Base-by-base conservation (phyloP, 2,113 vertebrate species). In the Heliornis fulica region DNA sequence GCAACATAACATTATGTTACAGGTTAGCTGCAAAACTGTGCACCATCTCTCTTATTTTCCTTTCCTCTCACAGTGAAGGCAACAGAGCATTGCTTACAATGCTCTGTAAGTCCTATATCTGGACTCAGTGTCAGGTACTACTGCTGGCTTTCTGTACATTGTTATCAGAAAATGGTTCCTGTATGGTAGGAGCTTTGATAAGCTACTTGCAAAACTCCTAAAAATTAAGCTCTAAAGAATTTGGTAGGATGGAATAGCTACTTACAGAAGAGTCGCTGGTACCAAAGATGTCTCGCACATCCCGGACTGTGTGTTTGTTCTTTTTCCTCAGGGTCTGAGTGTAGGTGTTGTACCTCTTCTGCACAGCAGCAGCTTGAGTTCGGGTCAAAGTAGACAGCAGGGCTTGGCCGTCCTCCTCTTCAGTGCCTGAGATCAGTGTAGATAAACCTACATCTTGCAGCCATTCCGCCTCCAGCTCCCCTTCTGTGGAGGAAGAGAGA, bases 391-490 rank as follows among this genome's bases (percentile, higher is more conserved):
- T 99, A 15, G 99, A 99, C 45, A 99, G 97, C 86, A 99, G 97
- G 6, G 98, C 99, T 90, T 99, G 99, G 5, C 98, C 98, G 5
- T 98, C 97, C 60, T 98, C 98, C 83, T 98, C 98, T 64, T 98
- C 96, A 7, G 98, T 87, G 38, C 98, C 98, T 0, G 97, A 99
- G 88, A 99, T 98, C 84, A 99, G 64, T 0, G 98, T 98, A n/a
- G 99, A 99, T 26, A 99, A 91, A 29, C 99, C 99, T 6, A 99
- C 99, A 1, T 99, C 99, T 80, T 98, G 98, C n/a, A 99, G 96
- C 99, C 99, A 99, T 80, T 98, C 98, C 48, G 99, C 99, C 95
- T 99, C 99, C 82, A 99, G 96, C 77, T 99, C 99, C 15, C 98
- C 98, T 96, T 99, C 99, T 98, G 97, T 3, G 31, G 71, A 94